Conservation (phyloP, 2,113 vertebrate species). For the Carassius gibelio region DNA sequence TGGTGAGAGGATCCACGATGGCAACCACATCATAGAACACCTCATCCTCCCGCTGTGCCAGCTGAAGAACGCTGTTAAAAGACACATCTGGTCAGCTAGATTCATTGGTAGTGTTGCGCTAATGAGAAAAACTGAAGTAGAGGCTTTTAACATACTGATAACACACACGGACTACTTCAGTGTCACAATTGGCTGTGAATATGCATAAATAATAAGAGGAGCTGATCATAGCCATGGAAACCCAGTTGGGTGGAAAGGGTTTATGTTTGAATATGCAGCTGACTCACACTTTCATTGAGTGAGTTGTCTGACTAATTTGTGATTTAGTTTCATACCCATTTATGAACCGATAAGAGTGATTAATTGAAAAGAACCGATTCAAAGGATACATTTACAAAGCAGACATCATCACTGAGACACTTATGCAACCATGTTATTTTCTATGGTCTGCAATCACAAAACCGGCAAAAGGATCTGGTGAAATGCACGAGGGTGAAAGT, state of each 20-base stretch:
- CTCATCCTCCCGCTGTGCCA: slow-evolving; percentile 79
- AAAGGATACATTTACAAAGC: neutral
- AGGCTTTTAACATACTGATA: neutral
- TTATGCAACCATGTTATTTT: slow-evolving; percentile 4
- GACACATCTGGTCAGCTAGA: neutral
- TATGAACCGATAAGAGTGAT: neutral
- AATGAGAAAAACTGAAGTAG: neutral
- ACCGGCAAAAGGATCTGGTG: neutral
- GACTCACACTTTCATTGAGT: neutral
- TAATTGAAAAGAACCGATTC: neutral
- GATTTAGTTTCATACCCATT: neutral
- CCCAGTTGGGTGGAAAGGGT: neutral
- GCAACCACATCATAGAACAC: slow-evolving; percentile 87
- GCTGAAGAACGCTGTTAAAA: slow-evolving; percentile 80
- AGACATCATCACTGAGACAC: neutral
- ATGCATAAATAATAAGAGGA: slow-evolving; percentile 11
- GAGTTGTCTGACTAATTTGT: neutral
- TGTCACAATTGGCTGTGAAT: neutral
- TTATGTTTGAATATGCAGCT: neutral
- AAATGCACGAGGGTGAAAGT: neutral
- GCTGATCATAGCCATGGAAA: slow-evolving; percentile 8
- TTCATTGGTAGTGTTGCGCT: neutral
- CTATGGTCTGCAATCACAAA: slow-evolving; percentile 1
- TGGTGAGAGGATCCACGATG: slow-evolving; percentile 88
- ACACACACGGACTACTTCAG: neutral